Evolutionary conservation across 2,797 vertebrate genomes (phyloP), one percentile per base, ranked within the genome.

Genomic region (Acrocephalus scirpaceus): DNA sequence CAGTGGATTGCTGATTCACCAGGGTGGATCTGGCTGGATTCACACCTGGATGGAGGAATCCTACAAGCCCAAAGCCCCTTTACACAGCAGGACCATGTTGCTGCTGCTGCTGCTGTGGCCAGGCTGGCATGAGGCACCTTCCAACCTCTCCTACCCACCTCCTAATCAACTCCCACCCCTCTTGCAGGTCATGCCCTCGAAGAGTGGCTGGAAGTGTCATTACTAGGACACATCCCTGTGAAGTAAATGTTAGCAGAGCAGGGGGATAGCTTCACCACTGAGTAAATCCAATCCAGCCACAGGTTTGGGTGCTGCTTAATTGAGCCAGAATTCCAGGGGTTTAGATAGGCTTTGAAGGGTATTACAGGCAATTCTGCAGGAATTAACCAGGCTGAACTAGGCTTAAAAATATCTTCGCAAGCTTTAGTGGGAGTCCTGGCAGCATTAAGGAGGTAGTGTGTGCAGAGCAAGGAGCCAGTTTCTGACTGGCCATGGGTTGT

Each of bases 351-450:
- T 97, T 95, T 91, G 74, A 75, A 88, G 66, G 40, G 88, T 85
- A 96, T 96, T 96, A 97, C 85, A 97, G 93, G 86, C 95, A 97
- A 88, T 96, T 96, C 95, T 86, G 45, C 89, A 90, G 86, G 96
- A 96, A 96, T 97, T 96, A 96, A 91, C 88, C 0, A 1, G 81
- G 86, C 91, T 96, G 93, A 96, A 95, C 92, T 91, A 94, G 87
- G 87, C 96, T 97, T 97, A 95, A 96, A 95, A 93, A 94, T 95
- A 93, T 93, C 94, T 96, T 94, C 61, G 32, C 45, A 80, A 85
- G 95, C 90, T 96, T 95, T 96, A 84, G 76, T 60, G 51, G 82
- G 70, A 97, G 84, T 70, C 88, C 86, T 83, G 86, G 73, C 88
- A 80, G 94, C 79, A 78, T 93, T 92, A 85, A 87, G 78, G 76